Conservation (phyloP, 2,888 invertebrate genomes). For the Phortica magna region DNA sequence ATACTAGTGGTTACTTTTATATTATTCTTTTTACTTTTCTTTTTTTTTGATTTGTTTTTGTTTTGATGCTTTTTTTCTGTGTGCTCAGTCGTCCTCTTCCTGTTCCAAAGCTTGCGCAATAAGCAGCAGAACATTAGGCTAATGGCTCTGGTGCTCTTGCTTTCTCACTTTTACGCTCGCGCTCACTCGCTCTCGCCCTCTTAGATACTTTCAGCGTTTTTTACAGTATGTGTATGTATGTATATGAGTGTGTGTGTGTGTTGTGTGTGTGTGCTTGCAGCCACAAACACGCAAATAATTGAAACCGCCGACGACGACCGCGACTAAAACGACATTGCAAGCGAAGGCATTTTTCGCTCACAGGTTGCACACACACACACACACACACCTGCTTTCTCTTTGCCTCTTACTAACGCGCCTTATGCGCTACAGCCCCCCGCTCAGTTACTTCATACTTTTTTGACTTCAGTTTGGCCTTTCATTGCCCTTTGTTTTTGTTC, state of each 20-base stretch:
- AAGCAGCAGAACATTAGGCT: constrained; percentile 70
- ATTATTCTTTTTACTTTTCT: not conserved
- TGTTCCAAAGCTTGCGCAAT: constrained; percentile 71
- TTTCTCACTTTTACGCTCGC: not conserved
- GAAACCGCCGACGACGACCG: constrained; percentile 58
- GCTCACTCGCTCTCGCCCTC: not conserved
- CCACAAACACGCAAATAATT: constrained; percentile 69
- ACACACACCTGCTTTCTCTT: constrained; percentile 15
- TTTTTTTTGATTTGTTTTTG: constrained; percentile 12
- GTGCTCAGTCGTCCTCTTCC: constrained; percentile 28
- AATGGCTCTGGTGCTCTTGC: constrained; percentile 53
- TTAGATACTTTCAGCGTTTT: constrained; percentile 35
- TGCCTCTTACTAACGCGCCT: constrained; percentile 50
- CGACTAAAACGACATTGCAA: not conserved
- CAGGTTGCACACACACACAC: constrained; percentile 17
- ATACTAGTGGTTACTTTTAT: not conserved
- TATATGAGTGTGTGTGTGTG: constrained; percentile 40
- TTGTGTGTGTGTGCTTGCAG: constrained; percentile 55
- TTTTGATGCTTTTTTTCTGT: not conserved
- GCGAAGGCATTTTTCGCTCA: constrained; percentile 25
- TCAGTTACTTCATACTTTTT: constrained; percentile 9
- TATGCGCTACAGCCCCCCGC: constrained; percentile 16
- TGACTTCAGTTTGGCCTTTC: constrained; percentile 53
- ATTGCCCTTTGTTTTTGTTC: constrained; percentile 35
- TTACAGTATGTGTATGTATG: constrained; percentile 23